Evolutionary conservation across 2,113 vertebrate species (phyloP).

Genomic region (Cololabis saira): DNA sequence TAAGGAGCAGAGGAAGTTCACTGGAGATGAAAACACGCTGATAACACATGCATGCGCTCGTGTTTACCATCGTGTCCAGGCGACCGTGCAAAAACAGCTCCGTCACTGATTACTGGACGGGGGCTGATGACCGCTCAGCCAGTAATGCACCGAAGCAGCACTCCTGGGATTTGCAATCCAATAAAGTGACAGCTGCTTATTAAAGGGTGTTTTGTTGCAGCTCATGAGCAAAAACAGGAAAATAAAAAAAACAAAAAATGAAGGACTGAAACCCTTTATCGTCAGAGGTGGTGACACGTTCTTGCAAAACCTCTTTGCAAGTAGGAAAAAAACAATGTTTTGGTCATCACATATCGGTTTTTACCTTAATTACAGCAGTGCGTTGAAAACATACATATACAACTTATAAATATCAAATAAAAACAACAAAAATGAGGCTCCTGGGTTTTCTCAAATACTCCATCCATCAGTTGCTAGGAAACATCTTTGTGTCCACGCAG

Average conservation of each 20-base stretch:
- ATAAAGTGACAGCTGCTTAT: slow-evolving; percentile 45
- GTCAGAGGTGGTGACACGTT: neutral
- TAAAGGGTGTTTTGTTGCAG: slow-evolving; percentile 16
- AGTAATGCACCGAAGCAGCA: slow-evolving; percentile 11
- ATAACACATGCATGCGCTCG: slow-evolving; percentile 23
- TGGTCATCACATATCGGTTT: neutral
- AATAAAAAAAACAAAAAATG: slow-evolving; percentile 4
- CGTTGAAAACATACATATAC: neutral
- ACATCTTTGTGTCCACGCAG: slow-evolving; percentile 12
- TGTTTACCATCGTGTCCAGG: slow-evolving; percentile 46
- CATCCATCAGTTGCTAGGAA: slow-evolving; percentile 14
- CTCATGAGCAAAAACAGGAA: slow-evolving; percentile 14
- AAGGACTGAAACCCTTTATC: neutral
- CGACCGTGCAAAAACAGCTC: slow-evolving; percentile 35
- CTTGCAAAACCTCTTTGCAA: no score
- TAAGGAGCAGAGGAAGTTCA: slow-evolving; percentile 31
- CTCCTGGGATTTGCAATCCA: slow-evolving; percentile 39
- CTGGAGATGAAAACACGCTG: slow-evolving; percentile 7
- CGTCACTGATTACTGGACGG: slow-evolving; percentile 13
- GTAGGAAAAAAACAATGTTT: no score
- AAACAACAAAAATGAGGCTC: neutral
- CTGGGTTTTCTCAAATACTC: neutral
- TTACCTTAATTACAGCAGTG: neutral
- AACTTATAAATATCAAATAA: neutral
- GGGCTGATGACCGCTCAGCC: slow-evolving; percentile 22